phyloP scores from a whole-genome alignment of 2,797 vertebrate genomes.

The Gobionotothen gibberifrons region DNA sequence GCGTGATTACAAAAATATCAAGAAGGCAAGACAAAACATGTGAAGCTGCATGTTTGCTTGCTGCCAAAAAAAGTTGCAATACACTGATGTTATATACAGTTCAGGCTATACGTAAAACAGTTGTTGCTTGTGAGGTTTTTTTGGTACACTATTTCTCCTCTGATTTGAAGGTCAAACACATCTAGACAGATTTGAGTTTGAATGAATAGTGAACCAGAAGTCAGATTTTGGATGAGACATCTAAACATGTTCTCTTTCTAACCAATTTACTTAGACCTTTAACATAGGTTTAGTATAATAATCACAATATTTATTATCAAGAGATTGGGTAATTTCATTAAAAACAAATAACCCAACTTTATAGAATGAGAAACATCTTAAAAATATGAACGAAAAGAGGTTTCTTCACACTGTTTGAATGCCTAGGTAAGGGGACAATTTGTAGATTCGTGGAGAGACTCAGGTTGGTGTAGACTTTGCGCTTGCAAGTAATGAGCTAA shows the following conservation, averaged over 20 bases:
- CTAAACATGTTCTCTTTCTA: neutral
- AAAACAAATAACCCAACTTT: neutral
- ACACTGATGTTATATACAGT: conserved; percentile 6
- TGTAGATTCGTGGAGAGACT: neutral
- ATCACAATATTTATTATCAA: neutral
- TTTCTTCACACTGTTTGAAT: neutral
- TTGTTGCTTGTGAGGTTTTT: neutral
- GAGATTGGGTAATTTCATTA: neutral
- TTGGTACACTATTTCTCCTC: neutral
- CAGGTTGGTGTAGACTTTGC: neutral
- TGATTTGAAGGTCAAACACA: conserved; percentile 11
- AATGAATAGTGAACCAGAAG: neutral
- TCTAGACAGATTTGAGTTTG: neutral
- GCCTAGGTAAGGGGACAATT: rapidly evolving
- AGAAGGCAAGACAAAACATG: neutral
- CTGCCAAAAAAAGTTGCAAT: conserved; percentile 2
- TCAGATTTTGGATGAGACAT: neutral
- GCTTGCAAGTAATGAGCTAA: too few relatives aligned
- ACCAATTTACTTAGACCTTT: neutral
- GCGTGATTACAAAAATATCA: neutral
- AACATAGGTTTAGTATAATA: neutral
- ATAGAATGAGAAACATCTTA: neutral
- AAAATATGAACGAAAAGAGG: neutral
- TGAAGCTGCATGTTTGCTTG: neutral
- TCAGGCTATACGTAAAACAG: neutral